These are phyloP conservation scores for Formica aserva DNA, from an alignment of 2,888 invertebrate genomes.

Conservation along the genomic window DNA sequence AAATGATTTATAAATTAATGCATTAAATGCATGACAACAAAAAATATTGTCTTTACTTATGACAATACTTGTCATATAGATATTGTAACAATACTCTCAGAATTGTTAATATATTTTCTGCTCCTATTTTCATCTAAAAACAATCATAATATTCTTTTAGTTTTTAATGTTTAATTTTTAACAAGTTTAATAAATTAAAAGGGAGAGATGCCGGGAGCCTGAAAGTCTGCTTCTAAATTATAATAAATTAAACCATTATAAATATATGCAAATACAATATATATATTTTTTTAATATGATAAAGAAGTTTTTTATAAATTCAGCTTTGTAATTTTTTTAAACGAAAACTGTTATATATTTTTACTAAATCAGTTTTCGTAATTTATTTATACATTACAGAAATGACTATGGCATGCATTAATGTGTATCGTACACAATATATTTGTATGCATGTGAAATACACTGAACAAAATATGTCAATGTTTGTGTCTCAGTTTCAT, in stretches of 20 bases:
- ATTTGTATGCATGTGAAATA: conserved; percentile 66
- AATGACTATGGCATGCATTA: conserved; percentile 64
- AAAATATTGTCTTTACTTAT: background rate
- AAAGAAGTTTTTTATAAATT: conserved; percentile 15
- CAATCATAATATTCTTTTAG: conserved; percentile 8
- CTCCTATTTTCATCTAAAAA: conserved; percentile 26
- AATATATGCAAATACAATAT: background rate
- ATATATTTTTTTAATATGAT: conserved; percentile 3
- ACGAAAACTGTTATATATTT: background rate
- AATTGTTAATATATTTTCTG: conserved; percentile 11
- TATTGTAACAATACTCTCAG: background rate
- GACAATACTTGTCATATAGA: background rate
- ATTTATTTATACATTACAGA: conserved; percentile 6
- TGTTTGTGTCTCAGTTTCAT: conserved; percentile 34
- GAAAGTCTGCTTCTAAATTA: conserved; percentile 1
- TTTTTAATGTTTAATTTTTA: background rate
- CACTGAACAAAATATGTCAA: conserved; percentile 45
- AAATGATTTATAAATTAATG: background rate
- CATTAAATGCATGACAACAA: background rate
- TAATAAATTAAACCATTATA: background rate
- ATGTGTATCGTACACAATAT: conserved; percentile 43
- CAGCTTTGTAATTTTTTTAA: conserved; percentile 8
- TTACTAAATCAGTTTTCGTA: conserved; percentile 20
- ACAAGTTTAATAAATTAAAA: conserved; percentile 13
- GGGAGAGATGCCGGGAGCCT: background rate